Evolutionary conservation across 2,797 vertebrate genomes (phyloP), one percentile per base, ranked within the genome.

Genomic region (Scolopax bukidnonensis): DNA sequence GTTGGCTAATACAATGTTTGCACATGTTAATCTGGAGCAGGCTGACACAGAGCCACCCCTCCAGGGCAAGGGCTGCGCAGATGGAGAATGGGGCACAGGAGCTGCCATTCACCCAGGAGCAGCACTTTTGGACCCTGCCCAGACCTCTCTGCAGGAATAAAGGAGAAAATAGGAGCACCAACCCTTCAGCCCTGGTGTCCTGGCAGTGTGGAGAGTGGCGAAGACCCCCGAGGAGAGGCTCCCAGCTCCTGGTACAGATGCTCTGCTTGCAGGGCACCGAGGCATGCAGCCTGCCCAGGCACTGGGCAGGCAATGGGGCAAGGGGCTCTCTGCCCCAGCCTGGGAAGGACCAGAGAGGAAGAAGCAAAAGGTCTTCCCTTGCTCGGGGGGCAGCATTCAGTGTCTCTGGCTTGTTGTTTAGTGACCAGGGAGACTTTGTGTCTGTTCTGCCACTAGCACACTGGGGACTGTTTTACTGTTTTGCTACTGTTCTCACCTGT

Each of bases 1-100:
- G 84, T 90, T 87, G 88, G 41, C 27, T 82, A 88, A 91, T 59
- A 83, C 25, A 6, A 11, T 16, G 38, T 38, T 79, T 79, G 59
- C 67, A 41, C 28, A 24, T 6, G 32, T 54, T 80, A 69, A 68
- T 73, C 28, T 23, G 57, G 56, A 59, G 53, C 48, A 30, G 50
- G 33, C 41, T 74, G 87, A 50, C 1, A 2, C 51, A 65, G 61
- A 64, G 43, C 51, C 75, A 32, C 74, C 57, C 1, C 36, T 19
- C 53, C 5, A 1, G 19, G 33, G 9, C 53, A 28, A 65, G 53
- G 40, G 51, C 43, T 56, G 67, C 1, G 3, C 33, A 36, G 56
- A 11, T 3, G 25, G 54, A 40, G 38, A 14, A 40, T 1, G 4
- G 48, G 27, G 1, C 5, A 2, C 27, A 28, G 78, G 38, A n/a